Evolutionary conservation across 2,888 invertebrate genomes (phyloP).

Genomic region (Heliconius hortense): DNA sequence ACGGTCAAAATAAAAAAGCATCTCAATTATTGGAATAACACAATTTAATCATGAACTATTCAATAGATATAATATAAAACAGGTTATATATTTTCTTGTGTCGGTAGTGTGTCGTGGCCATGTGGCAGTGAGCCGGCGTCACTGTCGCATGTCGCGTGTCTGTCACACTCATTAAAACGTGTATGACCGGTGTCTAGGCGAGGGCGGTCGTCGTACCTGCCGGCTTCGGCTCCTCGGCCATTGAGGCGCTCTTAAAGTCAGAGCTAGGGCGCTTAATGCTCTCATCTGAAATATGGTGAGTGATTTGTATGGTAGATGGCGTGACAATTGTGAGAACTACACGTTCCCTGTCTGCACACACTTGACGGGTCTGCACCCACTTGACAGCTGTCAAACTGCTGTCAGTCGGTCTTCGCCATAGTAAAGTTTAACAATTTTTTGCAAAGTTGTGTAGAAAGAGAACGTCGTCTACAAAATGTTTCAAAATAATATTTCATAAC

Average conservation of each 20-base stretch:
- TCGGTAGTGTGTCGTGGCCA: conserved; percentile 76
- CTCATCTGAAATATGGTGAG: conserved; percentile 85
- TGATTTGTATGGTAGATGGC: conserved; percentile 75
- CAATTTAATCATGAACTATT: conserved; percentile 82
- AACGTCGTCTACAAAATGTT: conserved; percentile 35
- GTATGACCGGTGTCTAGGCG: conserved; percentile 75
- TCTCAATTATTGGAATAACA: conserved; percentile 81
- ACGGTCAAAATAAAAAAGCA: conserved; percentile 81
- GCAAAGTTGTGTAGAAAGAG: conserved; percentile 19
- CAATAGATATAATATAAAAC: conserved; percentile 78
- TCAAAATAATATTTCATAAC: conserved; percentile 41
- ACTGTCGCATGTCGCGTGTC: conserved; percentile 69
- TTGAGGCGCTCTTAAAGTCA: conserved; percentile 88
- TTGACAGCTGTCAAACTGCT: conserved; percentile 9
- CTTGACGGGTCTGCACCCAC: conserved; percentile 23
- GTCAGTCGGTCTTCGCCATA: conserved; percentile 9
- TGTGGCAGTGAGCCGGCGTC: conserved; percentile 68
- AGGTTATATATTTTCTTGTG: conserved; percentile 77
- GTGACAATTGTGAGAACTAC: conserved; percentile 55
- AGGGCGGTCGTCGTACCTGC: conserved; percentile 76
- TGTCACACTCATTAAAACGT: conserved; percentile 72
- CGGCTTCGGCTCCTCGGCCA: conserved; percentile 76
- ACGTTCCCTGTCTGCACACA: conserved; percentile 66
- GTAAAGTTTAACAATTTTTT: background rate
- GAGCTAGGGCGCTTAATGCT: conserved; percentile 92